Evolutionary conservation across 2,888 invertebrate genomes (phyloP).

Genomic region (Leucania comma): DNA sequence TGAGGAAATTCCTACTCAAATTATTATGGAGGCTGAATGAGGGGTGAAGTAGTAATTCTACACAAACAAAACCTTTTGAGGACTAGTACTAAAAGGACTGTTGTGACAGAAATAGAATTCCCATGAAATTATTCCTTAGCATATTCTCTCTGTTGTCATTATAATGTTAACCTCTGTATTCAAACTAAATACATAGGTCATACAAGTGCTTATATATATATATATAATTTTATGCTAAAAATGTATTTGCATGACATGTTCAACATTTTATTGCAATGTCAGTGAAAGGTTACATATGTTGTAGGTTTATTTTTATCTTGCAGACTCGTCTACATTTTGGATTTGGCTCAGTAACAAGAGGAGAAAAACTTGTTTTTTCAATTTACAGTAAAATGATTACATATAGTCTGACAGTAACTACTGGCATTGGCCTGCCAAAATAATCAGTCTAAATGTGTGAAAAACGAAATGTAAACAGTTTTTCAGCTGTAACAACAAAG

Average conservation of each 20-base stretch:
- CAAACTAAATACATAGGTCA: not conserved
- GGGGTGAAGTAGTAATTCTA: too few relatives aligned
- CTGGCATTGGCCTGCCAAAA: not conserved
- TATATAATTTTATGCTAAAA: constrained; percentile 4
- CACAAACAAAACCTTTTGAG: not conserved
- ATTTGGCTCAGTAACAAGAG: constrained; percentile 53
- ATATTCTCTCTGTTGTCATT: not conserved
- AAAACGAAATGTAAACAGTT: not conserved
- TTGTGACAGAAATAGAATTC: not conserved
- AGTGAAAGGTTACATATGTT: constrained; percentile 48
- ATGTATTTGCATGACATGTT: constrained; percentile 7
- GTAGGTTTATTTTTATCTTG: constrained; percentile 36
- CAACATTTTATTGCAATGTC: constrained; percentile 46
- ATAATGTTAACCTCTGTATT: not conserved
- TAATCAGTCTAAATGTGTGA: not conserved
- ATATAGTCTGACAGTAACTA: not conserved
- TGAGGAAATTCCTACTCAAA: too few relatives aligned
- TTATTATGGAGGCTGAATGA: too few relatives aligned
- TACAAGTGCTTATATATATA: not conserved
- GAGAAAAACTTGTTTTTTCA: not conserved
- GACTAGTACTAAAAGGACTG: not conserved
- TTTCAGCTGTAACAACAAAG: not conserved
- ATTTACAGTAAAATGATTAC: not conserved
- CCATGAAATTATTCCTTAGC: not conserved
- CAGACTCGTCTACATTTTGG: constrained; percentile 9